Evolutionary conservation across 2,797 vertebrate species (phyloP).

Genomic region (Knipowitschia caucasica): DNA sequence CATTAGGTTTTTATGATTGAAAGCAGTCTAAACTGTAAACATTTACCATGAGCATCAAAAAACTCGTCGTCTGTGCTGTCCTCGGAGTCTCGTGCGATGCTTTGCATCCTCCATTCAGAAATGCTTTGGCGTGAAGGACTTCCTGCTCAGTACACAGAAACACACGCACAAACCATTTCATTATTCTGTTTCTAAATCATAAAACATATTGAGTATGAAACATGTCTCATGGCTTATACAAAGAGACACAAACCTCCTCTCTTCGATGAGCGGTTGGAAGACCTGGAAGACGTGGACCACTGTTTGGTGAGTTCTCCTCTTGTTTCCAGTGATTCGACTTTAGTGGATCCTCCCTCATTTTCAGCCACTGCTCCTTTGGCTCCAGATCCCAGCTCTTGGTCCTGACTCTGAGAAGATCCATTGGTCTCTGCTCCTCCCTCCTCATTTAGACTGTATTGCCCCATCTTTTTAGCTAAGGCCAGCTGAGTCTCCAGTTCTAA

Average conservation of each 20-base stretch:
- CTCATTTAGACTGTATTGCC: slow-evolving; percentile 84
- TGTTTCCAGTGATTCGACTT: slow-evolving; percentile 74
- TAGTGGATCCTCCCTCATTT: slow-evolving; percentile 52
- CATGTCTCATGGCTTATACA: neutral
- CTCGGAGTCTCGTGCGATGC: slow-evolving; percentile 94
- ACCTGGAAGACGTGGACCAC: slow-evolving; percentile 95
- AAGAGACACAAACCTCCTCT: slow-evolving; percentile 81
- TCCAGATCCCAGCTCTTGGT: slow-evolving; percentile 67
- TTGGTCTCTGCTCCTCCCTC: slow-evolving; percentile 74
- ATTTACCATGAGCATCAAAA: slow-evolving; percentile 92
- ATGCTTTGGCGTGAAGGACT: slow-evolving; percentile 94
- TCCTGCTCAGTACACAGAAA: slow-evolving; percentile 63
- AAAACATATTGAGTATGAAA: too few relatives aligned
- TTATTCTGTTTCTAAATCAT: too few relatives aligned
- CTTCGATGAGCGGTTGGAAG: slow-evolving; percentile 89
- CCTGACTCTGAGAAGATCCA: slow-evolving; percentile 59
- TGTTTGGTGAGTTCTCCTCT: slow-evolving; percentile 90
- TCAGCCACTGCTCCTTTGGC: slow-evolving; percentile 44
- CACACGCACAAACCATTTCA: too few relatives aligned
- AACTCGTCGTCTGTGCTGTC: slow-evolving; percentile 97
- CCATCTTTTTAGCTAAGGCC: slow-evolving; percentile 95
- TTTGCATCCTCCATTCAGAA: slow-evolving; percentile 99
- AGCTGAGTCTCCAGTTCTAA: slow-evolving; percentile 95
- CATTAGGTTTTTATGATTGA: neutral
- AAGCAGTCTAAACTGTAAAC: neutral